Evolutionary conservation across 2,888 invertebrate species (phyloP).

Genomic region (Pandemis corylana): DNA sequence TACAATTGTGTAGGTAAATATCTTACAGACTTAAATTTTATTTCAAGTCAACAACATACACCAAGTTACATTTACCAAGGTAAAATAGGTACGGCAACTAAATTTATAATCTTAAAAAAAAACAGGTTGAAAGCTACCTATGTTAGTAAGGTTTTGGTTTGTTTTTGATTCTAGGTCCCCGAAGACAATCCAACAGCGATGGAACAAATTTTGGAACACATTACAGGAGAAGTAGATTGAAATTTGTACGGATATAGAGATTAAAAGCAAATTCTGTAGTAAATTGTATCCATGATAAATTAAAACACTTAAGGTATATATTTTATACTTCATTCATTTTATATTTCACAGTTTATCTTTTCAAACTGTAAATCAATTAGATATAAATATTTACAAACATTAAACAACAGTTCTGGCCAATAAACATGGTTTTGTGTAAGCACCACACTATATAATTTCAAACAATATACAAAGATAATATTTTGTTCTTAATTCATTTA

Average conservation of each 20-base stretch:
- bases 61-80: too few relatives aligned
- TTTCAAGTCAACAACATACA: too few relatives aligned
- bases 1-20: too few relatives aligned
- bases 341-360: constrained; percentile 30
- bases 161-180: constrained; percentile 64
- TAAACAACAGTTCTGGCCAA: constrained; percentile 46
- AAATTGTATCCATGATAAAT: constrained; percentile 33
- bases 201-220: constrained; percentile 69
- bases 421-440: constrained; percentile 47
- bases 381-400: constrained; percentile 35
- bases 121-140: not conserved
- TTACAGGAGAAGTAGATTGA: constrained; percentile 51
- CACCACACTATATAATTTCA: constrained; percentile 48
- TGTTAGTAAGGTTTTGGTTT: not conserved
- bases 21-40: too few relatives aligned
- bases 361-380: constrained; percentile 25
- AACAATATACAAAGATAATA: constrained; percentile 4
- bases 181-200: constrained; percentile 79
- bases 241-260: constrained; percentile 41
- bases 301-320: constrained; percentile 2
- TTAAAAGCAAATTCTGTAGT: not conserved
- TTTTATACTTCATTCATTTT: constrained; percentile 17
- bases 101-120: too few relatives aligned
- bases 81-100: too few relatives aligned
- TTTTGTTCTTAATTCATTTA: constrained; percentile 13